A percentile compares a stretch with the other conserved stretches of the same genome.
These are phyloP conservation scores for Athalia rosae DNA, from an alignment of 2,888 invertebrate species.

Conservation along the genomic window DNA sequence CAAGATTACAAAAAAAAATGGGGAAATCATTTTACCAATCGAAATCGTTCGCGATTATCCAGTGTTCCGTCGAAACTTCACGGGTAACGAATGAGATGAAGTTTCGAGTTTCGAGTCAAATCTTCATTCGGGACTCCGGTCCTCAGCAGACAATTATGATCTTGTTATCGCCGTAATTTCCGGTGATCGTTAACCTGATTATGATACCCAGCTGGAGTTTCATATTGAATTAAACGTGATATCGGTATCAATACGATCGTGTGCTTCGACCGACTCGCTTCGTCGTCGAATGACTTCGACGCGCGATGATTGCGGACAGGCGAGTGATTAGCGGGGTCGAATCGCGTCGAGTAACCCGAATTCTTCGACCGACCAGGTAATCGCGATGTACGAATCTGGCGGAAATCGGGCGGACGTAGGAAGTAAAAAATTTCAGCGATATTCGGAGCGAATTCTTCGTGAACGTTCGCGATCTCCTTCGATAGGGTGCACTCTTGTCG, in stretches of 20 bases:
- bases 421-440: too few species aligned
- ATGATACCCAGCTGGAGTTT: constrained; percentile 7
- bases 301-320: not conserved
- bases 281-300: constrained; percentile 16
- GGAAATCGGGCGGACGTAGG: too few species aligned
- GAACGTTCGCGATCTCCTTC: not conserved
- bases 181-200: constrained; percentile 22
- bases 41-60: not conserved
- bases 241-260: constrained; percentile 13
- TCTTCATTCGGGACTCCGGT: not conserved
- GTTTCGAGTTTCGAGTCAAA: constrained; percentile 4
- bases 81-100: not conserved
- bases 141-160: not conserved
- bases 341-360: too few species aligned
- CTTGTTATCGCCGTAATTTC: constrained; percentile 21
- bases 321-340: too few species aligned
- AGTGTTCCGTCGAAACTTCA: constrained; percentile 10
- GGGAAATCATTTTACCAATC: not conserved
- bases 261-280: constrained; percentile 9
- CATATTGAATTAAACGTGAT: constrained; percentile 2
- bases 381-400: too few species aligned
- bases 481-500: constrained; percentile 35
- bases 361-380: too few species aligned
- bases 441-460: too few species aligned
- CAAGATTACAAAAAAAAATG: too few species aligned